Evolutionary conservation across 1,140 invertebrate species (phyloP).

Genomic region (Macrobrachium nipponense): DNA sequence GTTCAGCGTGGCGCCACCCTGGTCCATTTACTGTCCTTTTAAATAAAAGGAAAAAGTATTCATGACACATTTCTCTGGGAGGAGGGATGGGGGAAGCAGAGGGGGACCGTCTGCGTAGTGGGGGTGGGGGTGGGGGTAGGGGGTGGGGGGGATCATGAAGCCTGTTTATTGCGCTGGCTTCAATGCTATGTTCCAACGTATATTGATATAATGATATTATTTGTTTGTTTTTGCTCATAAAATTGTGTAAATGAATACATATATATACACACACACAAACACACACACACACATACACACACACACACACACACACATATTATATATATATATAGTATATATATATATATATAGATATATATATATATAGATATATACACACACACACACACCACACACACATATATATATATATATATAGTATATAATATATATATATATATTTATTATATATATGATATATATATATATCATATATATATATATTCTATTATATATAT

Average conservation of each 20-base stretch:
- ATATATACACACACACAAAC: conserved; percentile 10
- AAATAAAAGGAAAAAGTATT: no score
- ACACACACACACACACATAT: conserved; percentile 9
- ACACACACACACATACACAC: conserved; percentile 23
- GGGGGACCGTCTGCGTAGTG: neutral
- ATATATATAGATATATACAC: neutral
- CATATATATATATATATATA: no score
- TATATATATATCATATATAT: no score
- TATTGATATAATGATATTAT: neutral
- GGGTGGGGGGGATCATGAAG: neutral
- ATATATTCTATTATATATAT: no score
- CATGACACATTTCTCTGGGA: neutral
- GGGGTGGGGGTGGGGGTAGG: neutral
- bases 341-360: neutral
- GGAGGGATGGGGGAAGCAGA: conserved; percentile 8
- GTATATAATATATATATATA: no score
- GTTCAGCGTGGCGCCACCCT: no score
- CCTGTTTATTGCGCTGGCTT: neutral
- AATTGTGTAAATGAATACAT: conserved; percentile 17
- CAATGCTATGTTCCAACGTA: neutral
- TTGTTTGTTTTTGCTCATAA: neutral
- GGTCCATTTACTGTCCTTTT: no score
- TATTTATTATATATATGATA: no score
- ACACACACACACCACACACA: no score
- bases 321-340: conserved; percentile 23